A percentile compares a stretch with the other conserved stretches of the same genome.
Conservation (phyloP, 2,797 vertebrate species). For the Euthynnus affinis region DNA sequence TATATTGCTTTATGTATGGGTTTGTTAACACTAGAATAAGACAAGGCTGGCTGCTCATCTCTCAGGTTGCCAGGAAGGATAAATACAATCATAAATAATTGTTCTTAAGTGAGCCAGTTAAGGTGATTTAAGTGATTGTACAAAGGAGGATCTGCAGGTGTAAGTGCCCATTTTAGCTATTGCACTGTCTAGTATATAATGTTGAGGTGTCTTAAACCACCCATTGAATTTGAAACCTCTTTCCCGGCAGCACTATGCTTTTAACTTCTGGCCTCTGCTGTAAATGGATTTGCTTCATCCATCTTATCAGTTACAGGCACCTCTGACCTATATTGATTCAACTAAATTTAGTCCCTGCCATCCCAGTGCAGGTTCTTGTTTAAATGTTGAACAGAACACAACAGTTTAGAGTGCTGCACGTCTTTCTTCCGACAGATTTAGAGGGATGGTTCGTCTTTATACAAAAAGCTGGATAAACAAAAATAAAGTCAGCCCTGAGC, state of each 20-base stretch:
- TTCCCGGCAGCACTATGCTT: constrained; percentile 42
- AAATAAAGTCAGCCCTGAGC: constrained; percentile 47
- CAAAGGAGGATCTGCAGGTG: constrained; percentile 18
- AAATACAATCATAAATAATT: neutral
- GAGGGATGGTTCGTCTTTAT: constrained; percentile 19
- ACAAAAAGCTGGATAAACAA: constrained; percentile 38
- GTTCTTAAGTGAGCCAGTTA: neutral
- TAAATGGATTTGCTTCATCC: constrained; percentile 49
- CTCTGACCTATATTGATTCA: constrained; percentile 52
- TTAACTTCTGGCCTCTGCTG: constrained; percentile 51
- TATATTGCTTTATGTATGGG: neutral
- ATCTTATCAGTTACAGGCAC: constrained; percentile 12
- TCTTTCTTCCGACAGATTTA: constrained; percentile 24
- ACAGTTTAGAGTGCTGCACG: neutral
- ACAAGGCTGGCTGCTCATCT: neutral
- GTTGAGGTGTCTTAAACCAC: constrained; percentile 7
- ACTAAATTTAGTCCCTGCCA: constrained; percentile 35
- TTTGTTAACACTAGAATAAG: neutral
- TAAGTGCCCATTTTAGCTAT: constrained; percentile 14
- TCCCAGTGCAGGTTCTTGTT: constrained; percentile 5
- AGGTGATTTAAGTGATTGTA: constrained; percentile 12
- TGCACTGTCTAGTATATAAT: neutral
- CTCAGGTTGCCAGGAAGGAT: neutral
- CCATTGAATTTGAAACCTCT: constrained; percentile 23
- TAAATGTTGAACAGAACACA: constrained; percentile 10